Evolutionary conservation across 2,888 invertebrate genomes (phyloP), one percentile per base, ranked within the genome.

Genomic region (Pseudococcus viburni): DNA sequence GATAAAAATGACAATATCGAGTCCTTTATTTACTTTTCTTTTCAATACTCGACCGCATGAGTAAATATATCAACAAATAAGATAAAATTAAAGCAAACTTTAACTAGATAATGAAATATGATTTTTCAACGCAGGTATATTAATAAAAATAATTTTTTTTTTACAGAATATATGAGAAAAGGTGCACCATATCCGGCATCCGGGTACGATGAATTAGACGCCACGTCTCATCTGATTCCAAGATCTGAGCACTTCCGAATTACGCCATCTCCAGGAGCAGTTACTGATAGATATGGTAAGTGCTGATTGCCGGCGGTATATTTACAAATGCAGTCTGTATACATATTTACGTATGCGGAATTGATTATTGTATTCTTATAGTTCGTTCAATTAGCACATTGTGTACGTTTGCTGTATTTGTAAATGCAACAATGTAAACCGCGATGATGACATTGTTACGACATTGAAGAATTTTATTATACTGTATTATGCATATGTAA

Each of bases 131-230:
- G 8, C 9, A 42, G 8, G 1, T 59, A 55, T n/a, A 4, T 51
- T 51, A 7, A 7, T n/a, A n/a, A 6, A 68, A 77, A 19, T 85
- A 11, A 1, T 51, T 89, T 87, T 59, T 22, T 59, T 8, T 77
- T 90, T 90, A 89, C 91, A 92, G 93, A 94, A 91, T 94, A 94
- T 91, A 91, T 94, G 91, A 92, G 93, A 90, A 93, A 93, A 91
- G 92, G 92, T 89, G 92, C 92, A 42, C 91, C 92, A 19, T 93
- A 92, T 90, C 92, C 93, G 89, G 93, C 93, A 91, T 93, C 95
- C 90, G 94, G 94, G 88, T 95, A 94, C 91, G 94, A 94, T 91
- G 94, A 95, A 91, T 92, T 95, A 91, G 94, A 93, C 90, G 90
- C 91, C 11, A 90, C 91, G 85, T 68, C 86, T 11, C 91, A 91